Conservation (phyloP, 1,140 invertebrate species). For the Drosophila aff. region DNA sequence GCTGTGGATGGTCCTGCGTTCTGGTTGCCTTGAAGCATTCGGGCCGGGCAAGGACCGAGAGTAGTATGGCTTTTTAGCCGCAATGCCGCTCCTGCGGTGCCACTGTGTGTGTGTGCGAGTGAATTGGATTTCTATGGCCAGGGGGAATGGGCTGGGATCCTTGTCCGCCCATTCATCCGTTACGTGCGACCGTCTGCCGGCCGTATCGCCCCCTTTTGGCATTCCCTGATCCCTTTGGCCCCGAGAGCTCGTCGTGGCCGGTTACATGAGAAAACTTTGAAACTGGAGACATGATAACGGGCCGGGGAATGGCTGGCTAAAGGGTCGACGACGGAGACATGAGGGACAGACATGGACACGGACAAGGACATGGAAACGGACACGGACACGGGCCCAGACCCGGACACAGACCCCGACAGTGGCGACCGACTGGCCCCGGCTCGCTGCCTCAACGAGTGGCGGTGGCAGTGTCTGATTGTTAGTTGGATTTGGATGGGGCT, state of each 20-base stretch:
- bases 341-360: slow-evolving; percentile 54
- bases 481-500: slow-evolving; percentile 64
- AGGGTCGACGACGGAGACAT: slow-evolving; percentile 59
- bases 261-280: slow-evolving; percentile 83
- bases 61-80: slow-evolving; percentile 76
- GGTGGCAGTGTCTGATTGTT: slow-evolving; percentile 81
- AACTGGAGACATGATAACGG: slow-evolving; percentile 79
- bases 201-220: slow-evolving; percentile 9
- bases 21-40: slow-evolving; percentile 67
- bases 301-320: slow-evolving; percentile 62
- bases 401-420: slow-evolving; percentile 51
- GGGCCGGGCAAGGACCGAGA: slow-evolving; percentile 31
- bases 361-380: slow-evolving; percentile 53
- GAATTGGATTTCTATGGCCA: slow-evolving; percentile 38
- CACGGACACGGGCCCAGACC: slow-evolving; percentile 14
- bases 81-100: slow-evolving; percentile 61
- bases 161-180: slow-evolving; percentile 79
- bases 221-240: slow-evolving; percentile 9
- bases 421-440: slow-evolving; percentile 52
- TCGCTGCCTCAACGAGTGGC: slow-evolving; percentile 58
- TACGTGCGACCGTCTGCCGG: slow-evolving; percentile 57
- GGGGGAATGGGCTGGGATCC: slow-evolving; percentile 26
- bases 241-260: slow-evolving; percentile 34
- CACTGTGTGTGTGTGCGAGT: slow-evolving; percentile 36
- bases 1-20: slow-evolving; percentile 47